Evolutionary conservation across 2,888 invertebrate species (phyloP).

Genomic region (Pimpla rufipes): DNA sequence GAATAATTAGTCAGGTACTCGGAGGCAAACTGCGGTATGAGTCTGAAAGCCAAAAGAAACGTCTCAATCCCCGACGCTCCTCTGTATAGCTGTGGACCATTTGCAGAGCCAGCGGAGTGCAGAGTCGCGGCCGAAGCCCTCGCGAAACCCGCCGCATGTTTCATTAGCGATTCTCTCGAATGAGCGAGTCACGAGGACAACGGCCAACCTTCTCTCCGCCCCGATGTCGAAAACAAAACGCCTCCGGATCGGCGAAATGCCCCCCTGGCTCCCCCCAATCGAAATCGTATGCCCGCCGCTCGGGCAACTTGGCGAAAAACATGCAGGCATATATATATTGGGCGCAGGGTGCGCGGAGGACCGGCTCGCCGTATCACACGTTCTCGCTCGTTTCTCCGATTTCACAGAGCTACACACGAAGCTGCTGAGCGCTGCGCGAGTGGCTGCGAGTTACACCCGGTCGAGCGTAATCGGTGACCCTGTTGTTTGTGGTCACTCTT

Average conservation of each 20-base stretch:
- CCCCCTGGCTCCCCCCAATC: slow-evolving; percentile 67
- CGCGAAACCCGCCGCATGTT: slow-evolving; percentile 57
- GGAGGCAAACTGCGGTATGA: too few relatives aligned
- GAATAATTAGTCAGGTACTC: too few relatives aligned
- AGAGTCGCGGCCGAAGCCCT: slow-evolving; percentile 44
- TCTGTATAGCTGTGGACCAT: not conserved
- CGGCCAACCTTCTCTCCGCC: slow-evolving; percentile 84
- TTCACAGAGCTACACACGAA: slow-evolving; percentile 15
- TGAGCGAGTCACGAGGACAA: slow-evolving; percentile 83
- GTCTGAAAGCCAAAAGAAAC: too few relatives aligned
- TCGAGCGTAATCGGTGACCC: slow-evolving; percentile 80
- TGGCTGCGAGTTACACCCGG: slow-evolving; percentile 73
- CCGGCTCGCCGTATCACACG: slow-evolving; percentile 42
- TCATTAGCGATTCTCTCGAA: slow-evolving; percentile 77
- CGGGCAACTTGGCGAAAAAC: not conserved
- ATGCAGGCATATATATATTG: too few relatives aligned
- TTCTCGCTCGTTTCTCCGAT: slow-evolving; percentile 38
- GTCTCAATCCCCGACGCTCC: too few relatives aligned
- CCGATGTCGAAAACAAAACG: slow-evolving; percentile 84
- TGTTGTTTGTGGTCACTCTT: slow-evolving; percentile 84
- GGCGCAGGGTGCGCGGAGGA: slow-evolving; percentile 1
- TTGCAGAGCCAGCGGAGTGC: not conserved
- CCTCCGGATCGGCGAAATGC: slow-evolving; percentile 82
- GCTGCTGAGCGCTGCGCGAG: slow-evolving; percentile 30
- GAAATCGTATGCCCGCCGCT: slow-evolving; percentile 64